Conservation (phyloP, 2,888 invertebrate species). For the Tetranychus truncatus region DNA sequence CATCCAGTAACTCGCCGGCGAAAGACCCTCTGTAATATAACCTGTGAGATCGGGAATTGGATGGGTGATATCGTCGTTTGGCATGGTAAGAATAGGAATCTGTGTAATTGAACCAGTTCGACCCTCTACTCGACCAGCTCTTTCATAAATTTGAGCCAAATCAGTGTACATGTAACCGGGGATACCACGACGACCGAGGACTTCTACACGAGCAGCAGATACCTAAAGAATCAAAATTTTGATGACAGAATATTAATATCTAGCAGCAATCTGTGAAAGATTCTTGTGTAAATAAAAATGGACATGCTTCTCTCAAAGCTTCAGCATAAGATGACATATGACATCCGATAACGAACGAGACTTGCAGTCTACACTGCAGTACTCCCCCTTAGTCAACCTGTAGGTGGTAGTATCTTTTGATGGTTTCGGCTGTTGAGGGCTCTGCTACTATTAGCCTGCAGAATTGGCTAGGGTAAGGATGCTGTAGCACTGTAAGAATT, state of each 20-base stretch:
- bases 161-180: constrained; percentile 99
- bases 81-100: constrained; percentile 99
- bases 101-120: constrained; percentile 98
- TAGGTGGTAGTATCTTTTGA: too few species aligned
- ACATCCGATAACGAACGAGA: constrained; percentile 34
- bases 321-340: constrained; percentile 99
- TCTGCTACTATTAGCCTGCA: too few species aligned
- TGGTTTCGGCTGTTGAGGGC: too few species aligned
- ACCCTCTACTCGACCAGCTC: constrained; percentile 96
- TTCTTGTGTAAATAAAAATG: background rate
- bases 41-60: constrained; percentile 99
- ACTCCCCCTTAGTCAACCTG: constrained; percentile 31
- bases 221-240: constrained; percentile 34
- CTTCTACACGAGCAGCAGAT: constrained; percentile 97
- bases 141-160: constrained; percentile 98
- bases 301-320: constrained; percentile 76
- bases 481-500: too few species aligned
- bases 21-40: constrained; percentile 98
- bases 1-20: too few species aligned
- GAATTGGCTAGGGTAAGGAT: too few species aligned
- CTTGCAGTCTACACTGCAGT: too few species aligned
- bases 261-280: background rate
- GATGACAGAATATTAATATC: background rate
- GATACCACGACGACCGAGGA: constrained; percentile 99
- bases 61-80: constrained; percentile 98